phyloP scores from a whole-genome alignment of 2,797 vertebrate species.

The Clarias pachynema region DNA sequence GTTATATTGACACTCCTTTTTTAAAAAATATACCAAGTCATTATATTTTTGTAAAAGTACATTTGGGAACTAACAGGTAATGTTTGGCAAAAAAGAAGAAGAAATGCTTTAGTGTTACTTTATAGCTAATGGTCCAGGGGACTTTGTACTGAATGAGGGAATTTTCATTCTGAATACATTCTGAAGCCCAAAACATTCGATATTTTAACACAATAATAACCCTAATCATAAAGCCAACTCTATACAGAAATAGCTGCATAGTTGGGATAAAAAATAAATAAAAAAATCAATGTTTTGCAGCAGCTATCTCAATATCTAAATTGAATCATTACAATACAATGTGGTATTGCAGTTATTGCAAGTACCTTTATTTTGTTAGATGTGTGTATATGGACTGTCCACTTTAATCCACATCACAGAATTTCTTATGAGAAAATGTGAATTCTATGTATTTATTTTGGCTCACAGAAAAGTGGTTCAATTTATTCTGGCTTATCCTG shows the following conservation, averaged over 20 bases:
- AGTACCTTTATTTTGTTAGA: neutral
- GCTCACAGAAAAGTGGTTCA: neutral
- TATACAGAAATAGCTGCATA: neutral
- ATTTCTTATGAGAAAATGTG: neutral
- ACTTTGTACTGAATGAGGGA: neutral
- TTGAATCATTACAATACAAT: neutral
- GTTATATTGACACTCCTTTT: neutral
- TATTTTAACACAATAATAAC: neutral
- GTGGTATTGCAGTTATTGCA: neutral
- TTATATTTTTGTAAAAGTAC: neutral
- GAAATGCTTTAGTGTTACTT: neutral
- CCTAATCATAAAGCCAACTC: neutral
- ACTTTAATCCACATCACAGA: neutral
- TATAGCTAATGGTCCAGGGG: neutral
- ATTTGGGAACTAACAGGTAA: neutral
- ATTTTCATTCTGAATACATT: neutral
- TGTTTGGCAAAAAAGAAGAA: neutral
- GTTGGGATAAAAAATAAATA: neutral
- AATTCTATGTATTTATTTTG: neutral
- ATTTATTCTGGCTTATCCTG: neutral
- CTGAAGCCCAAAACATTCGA: neutral
- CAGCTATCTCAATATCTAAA: neutral
- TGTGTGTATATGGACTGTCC: neutral
- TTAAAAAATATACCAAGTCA: too few species aligned
- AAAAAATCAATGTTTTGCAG: slow-evolving; percentile 5